phyloP scores from a whole-genome alignment of 2,888 invertebrate species.

The Miltochrista miniata region DNA sequence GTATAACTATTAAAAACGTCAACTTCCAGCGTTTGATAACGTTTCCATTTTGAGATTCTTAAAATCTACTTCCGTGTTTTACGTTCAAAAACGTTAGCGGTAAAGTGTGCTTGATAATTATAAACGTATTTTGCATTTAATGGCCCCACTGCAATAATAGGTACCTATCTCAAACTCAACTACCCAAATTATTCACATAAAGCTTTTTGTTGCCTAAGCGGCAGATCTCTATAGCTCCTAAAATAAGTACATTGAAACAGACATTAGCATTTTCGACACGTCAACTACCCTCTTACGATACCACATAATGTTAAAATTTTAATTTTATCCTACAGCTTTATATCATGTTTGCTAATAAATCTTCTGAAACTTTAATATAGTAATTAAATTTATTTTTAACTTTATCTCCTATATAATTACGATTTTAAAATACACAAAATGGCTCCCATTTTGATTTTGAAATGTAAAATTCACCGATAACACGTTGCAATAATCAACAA shows the following conservation, averaged over 20 bases:
- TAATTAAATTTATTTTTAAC: slow-evolving; percentile 40
- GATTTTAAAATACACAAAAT: slow-evolving; percentile 34
- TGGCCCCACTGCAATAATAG: slow-evolving; percentile 74
- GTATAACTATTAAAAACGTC: too few species aligned
- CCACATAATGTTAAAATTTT: slow-evolving; percentile 58
- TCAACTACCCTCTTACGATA: slow-evolving; percentile 59
- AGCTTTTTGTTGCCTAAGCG: slow-evolving; percentile 56
- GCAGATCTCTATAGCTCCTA: slow-evolving; percentile 42
- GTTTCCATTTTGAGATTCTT: slow-evolving; percentile 27
- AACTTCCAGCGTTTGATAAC: too few species aligned
- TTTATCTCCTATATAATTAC: slow-evolving; percentile 26
- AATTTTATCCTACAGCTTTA: slow-evolving; percentile 68
- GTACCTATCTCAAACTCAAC: slow-evolving; percentile 47
- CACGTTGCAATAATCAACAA: slow-evolving; percentile 21
- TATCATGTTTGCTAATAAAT: slow-evolving; percentile 74
- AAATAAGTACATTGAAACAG: slow-evolving; percentile 67
- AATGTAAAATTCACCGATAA: slow-evolving; percentile 37
- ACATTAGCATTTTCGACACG: slow-evolving; percentile 50
- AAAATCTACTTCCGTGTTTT: slow-evolving; percentile 30
- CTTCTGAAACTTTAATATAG: slow-evolving; percentile 72
- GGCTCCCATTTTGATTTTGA: slow-evolving; percentile 38
- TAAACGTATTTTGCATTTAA: slow-evolving; percentile 41
- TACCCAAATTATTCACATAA: slow-evolving; percentile 50
- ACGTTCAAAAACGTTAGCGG: slow-evolving; percentile 31
- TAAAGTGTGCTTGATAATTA: slow-evolving; percentile 39